A percentile compares a stretch with the other conserved stretches of the same genome.
Evolutionary conservation across 30 jellyfish, hydroid and myxozoan species (phyloP).

Genomic region (Sanderia malayensis): DNA sequence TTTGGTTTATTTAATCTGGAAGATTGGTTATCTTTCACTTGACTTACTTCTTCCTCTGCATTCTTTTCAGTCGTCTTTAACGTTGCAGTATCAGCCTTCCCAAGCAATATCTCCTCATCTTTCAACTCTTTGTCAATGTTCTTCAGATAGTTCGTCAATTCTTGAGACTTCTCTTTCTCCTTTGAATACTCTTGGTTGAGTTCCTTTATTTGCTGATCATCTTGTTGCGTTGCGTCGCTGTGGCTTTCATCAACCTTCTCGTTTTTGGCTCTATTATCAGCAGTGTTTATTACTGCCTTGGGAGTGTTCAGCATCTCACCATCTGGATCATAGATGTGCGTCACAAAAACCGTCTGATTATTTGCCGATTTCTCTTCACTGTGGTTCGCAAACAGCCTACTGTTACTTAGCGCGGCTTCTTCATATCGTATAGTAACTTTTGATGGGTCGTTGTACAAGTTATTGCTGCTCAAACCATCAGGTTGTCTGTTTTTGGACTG

Average conservation of each 20-base stretch:
- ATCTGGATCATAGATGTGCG: background rate
- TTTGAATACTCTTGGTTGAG: slow-evolving; percentile 26
- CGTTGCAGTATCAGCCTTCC: no score
- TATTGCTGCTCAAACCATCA: background rate
- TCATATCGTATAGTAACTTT: background rate
- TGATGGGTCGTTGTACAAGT: background rate
- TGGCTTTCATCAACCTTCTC: background rate
- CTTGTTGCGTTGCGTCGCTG: background rate
- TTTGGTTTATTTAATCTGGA: no score
- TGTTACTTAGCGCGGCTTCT: background rate
- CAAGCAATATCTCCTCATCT: background rate
- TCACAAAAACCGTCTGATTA: background rate
- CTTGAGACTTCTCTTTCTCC: slow-evolving; percentile 47
- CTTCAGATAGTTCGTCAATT: slow-evolving; percentile 40
- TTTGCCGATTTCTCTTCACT: background rate
- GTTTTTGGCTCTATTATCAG: background rate
- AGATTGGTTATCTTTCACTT: no score
- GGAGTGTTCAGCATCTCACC: background rate
- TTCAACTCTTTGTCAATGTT: slow-evolving; percentile 50
- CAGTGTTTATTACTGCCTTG: background rate
- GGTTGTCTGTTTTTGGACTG: no score
- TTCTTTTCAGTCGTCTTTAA: no score
- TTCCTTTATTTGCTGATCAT: slow-evolving; percentile 22
- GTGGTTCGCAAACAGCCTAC: background rate
- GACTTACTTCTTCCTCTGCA: no score